Evolutionary conservation across 2,888 invertebrate genomes (phyloP).

Genomic region (Drosophila suboccidentalis): DNA sequence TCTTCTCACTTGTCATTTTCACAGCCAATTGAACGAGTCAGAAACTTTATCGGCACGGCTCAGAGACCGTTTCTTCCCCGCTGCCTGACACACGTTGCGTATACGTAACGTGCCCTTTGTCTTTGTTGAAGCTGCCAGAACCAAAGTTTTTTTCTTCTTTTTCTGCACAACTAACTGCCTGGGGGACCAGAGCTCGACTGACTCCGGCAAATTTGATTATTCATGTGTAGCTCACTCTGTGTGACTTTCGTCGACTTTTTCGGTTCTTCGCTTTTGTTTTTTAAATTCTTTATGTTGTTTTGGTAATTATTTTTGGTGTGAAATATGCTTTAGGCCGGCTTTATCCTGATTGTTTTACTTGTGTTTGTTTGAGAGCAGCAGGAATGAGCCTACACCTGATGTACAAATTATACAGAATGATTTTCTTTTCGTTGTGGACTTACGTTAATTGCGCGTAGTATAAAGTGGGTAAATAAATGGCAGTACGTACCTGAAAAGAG

Average conservation of each 20-base stretch:
- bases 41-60: slow-evolving; percentile 44
- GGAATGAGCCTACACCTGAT: slow-evolving; percentile 31
- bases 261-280: slow-evolving; percentile 4
- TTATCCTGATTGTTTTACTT: slow-evolving; percentile 58
- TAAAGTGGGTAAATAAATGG: slow-evolving; percentile 5
- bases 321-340: slow-evolving; percentile 61
- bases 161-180: slow-evolving; percentile 43
- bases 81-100: slow-evolving; percentile 43
- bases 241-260: slow-evolving; percentile 34
- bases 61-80: slow-evolving; percentile 13
- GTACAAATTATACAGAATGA: slow-evolving; percentile 23
- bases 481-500: slow-evolving; percentile 59
- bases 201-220: slow-evolving; percentile 61
- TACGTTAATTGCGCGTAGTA: slow-evolving; percentile 47
- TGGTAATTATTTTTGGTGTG: slow-evolving; percentile 68
- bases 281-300: slow-evolving; percentile 45
- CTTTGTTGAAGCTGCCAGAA: slow-evolving; percentile 20
- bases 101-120: slow-evolving; percentile 51
- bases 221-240: slow-evolving; percentile 50
- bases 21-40: slow-evolving; percentile 67
- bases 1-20: slow-evolving; percentile 44
- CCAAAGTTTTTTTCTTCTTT: slow-evolving; percentile 27
- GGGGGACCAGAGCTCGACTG: slow-evolving; percentile 11
- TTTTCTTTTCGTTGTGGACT: slow-evolving; percentile 30
- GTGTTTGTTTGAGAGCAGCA: slow-evolving; percentile 1